Conservation (phyloP, 2,888 invertebrate species). For the Epirrhoe alternata region DNA sequence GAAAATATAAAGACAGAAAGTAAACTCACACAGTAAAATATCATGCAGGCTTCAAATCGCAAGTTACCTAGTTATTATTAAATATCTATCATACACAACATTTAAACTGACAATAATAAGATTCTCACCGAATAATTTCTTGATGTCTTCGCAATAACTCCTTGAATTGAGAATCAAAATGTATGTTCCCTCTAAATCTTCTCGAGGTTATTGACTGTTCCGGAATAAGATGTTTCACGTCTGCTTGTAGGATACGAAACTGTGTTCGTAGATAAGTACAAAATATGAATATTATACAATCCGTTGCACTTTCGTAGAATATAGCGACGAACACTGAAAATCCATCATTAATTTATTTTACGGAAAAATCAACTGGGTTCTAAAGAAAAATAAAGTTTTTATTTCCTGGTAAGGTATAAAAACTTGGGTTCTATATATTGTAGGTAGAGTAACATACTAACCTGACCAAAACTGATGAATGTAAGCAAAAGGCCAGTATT, state of each 20-base stretch:
- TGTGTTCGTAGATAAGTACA: constrained; percentile 18
- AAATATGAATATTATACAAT: constrained; percentile 12
- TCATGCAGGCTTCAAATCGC: neutral
- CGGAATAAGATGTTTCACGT: constrained; percentile 11
- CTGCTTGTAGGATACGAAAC: constrained; percentile 18
- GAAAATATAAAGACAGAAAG: constrained; percentile 1
- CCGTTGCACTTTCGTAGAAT: constrained; percentile 9
- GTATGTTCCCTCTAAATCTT: neutral
- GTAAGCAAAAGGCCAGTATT: constrained; percentile 47
- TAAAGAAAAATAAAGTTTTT: too few species aligned
- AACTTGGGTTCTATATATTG: neutral
- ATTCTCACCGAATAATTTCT: constrained; percentile 14
- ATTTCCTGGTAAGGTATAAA: too few species aligned
- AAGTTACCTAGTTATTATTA: too few species aligned
- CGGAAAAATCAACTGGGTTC: neutral
- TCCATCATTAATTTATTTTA: neutral
- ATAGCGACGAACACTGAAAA: constrained; percentile 16
- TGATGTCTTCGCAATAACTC: constrained; percentile 12
- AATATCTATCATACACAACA: neutral
- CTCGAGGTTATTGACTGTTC: neutral
- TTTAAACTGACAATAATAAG: neutral
- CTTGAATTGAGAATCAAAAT: constrained; percentile 11
- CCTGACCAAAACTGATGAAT: constrained; percentile 49
- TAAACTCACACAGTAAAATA: neutral
- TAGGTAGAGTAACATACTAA: constrained; percentile 17